Evolutionary conservation across 1,140 invertebrate genomes (phyloP), one percentile per base, ranked within the genome.

Genomic region (Drosophila subobscura): DNA sequence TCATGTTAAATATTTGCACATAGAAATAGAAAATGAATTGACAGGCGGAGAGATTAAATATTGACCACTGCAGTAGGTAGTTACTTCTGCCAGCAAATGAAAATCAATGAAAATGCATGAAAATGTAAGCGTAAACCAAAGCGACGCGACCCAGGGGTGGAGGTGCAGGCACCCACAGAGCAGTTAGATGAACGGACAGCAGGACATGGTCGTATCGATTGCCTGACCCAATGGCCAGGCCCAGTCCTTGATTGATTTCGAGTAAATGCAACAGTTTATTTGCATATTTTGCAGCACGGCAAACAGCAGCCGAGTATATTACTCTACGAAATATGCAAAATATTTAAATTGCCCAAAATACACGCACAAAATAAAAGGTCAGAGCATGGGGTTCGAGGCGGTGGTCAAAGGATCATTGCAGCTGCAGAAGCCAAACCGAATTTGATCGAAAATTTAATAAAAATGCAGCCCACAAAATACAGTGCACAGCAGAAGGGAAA

Each of bases 371-470:
- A 71, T 70, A 49, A 42, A 20, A 41, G 57, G 37, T 46, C 29
- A 20, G 8, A 6, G 27, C 10, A 37, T 27, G 5, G 45, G 58
- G 54, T 20, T 20, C 45, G 27, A 37, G 37, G 56, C 27, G 42
- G 7, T 20, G 50, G 63, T 40, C 29, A 37, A 16, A 7, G 61
- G 52, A 14, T 25, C n/a, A 29, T 40, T 52, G 10, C 22, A 33
- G 20, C 7, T 55, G 33, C 42, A 44, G 16, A 53, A 56, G 46
- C 37, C 55, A 54, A 75, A 65, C 22, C 22, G 66, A 72, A 76
- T 66, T 42, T 44, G 65, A 61, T 73, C 65, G 56, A 59, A 77
- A 73, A 77, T 81, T 77, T 55, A 77, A 81, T 81, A 61, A 81
- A 81, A 80, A 51, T 56, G 49, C 45, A 58, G 14, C 20, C 49